A percentile compares a stretch with the other conserved stretches of the same genome.
Conservation (phyloP, 1,140 invertebrate species). For the Rhopalosiphum padi region DNA sequence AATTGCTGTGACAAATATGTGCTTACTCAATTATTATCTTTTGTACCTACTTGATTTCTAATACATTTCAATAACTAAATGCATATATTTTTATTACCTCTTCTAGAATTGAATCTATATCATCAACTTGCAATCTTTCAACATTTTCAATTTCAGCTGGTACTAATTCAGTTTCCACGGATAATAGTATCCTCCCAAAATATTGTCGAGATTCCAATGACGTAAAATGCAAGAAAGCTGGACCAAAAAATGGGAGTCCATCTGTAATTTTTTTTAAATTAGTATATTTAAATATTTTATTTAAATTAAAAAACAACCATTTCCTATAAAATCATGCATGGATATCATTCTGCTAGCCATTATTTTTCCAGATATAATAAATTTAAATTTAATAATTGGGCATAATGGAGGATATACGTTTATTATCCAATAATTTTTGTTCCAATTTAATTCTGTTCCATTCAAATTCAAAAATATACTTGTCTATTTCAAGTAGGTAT, state of each 20-base stretch:
- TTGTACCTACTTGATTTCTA: background rate
- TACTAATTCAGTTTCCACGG: conserved; percentile 27
- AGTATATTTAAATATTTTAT: background rate
- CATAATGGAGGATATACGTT: conserved; percentile 41
- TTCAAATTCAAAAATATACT: conserved; percentile 23
- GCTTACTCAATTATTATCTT: no score
- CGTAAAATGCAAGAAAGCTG: conserved; percentile 26
- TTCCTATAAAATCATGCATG: background rate
- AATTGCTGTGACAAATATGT: no score
- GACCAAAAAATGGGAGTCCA: conserved; percentile 1
- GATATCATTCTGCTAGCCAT: conserved; percentile 7
- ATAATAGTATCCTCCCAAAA: conserved; percentile 34
- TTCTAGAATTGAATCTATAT: background rate
- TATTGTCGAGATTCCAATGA: background rate
- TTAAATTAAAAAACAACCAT: background rate
- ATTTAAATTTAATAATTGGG: conserved; percentile 26
- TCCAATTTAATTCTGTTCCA: background rate
- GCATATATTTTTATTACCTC: background rate
- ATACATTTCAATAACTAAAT: background rate
- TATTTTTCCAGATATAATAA: background rate
- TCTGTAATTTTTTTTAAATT: background rate
- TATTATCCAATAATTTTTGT: conserved; percentile 13
- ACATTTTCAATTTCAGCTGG: conserved; percentile 15
- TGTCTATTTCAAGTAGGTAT: background rate
- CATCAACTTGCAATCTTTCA: background rate